These are phyloP conservation scores for Apotomis capreana DNA, from an alignment of 2,888 invertebrate species.

Conservation along the genomic window DNA sequence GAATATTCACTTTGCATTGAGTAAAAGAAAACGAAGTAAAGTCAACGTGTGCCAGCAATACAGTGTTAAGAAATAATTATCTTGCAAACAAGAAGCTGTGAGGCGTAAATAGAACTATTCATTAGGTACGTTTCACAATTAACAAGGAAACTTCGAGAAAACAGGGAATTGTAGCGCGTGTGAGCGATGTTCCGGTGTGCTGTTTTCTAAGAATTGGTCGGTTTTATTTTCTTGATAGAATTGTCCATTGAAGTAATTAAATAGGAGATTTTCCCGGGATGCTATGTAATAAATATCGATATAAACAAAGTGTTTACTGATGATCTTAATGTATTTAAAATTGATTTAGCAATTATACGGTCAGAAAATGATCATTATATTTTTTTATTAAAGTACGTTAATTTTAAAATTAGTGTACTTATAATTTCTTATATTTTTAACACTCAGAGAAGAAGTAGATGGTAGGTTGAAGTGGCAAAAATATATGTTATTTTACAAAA, in stretches of 20 bases:
- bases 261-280: too few species aligned
- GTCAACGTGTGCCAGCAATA: conserved; percentile 35
- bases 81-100: conserved; percentile 38
- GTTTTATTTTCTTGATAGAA: conserved; percentile 4
- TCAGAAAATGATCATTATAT: too few species aligned
- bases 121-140: conserved; percentile 39
- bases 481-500: too few species aligned
- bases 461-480: too few species aligned
- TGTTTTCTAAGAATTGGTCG: conserved; percentile 13
- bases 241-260: neutral
- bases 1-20: conserved; percentile 22
- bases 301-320: too few species aligned
- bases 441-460: too few species aligned
- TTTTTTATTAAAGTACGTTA: too few species aligned
- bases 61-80: conserved; percentile 40
- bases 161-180: conserved; percentile 21
- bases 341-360: too few species aligned
- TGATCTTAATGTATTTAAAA: too few species aligned
- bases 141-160: conserved; percentile 35
- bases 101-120: conserved; percentile 40
- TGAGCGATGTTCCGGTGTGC: conserved; percentile 23
- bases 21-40: conserved; percentile 21
- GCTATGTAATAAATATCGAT: too few species aligned
- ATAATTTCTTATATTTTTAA: too few species aligned
- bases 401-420: too few species aligned